phyloP scores from a whole-genome alignment of 2,113 vertebrate species.

The Ictalurus furcatus region DNA sequence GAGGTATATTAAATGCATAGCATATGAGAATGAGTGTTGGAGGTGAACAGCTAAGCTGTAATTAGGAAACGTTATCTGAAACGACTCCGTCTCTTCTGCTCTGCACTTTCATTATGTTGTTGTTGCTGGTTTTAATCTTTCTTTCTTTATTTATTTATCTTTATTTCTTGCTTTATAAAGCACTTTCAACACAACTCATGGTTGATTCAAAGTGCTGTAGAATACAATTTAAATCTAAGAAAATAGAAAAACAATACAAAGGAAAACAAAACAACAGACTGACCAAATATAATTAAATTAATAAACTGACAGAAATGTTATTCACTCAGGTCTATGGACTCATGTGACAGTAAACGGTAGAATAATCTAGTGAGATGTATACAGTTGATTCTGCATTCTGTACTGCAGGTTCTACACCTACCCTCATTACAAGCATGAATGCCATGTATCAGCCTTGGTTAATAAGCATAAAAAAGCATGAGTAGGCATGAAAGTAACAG shows the following conservation, averaged over 20 bases:
- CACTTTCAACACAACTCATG: no score
- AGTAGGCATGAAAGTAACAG: background rate
- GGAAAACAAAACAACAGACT: no score
- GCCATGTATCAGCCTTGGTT: background rate
- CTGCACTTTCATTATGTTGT: background rate
- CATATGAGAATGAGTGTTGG: background rate
- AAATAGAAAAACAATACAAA: no score
- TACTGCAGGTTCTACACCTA: background rate
- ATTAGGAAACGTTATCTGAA: background rate
- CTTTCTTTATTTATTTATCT: no score
- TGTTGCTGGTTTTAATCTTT: background rate
- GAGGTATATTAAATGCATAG: conserved; percentile 5
- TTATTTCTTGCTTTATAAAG: no score
- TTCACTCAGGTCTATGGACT: background rate
- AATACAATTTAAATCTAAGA: no score
- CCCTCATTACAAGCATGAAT: background rate
- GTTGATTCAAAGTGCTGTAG: no score
- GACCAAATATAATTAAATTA: background rate
- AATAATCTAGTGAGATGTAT: background rate
- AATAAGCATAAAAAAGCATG: background rate
- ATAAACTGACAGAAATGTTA: background rate
- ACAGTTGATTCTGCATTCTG: background rate
- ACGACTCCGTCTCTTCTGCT: background rate
- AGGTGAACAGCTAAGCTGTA: background rate
- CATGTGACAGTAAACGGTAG: background rate